Evolutionary conservation across 2,113 vertebrate species (phyloP).

Genomic region (Lamprologus tigripictilis): DNA sequence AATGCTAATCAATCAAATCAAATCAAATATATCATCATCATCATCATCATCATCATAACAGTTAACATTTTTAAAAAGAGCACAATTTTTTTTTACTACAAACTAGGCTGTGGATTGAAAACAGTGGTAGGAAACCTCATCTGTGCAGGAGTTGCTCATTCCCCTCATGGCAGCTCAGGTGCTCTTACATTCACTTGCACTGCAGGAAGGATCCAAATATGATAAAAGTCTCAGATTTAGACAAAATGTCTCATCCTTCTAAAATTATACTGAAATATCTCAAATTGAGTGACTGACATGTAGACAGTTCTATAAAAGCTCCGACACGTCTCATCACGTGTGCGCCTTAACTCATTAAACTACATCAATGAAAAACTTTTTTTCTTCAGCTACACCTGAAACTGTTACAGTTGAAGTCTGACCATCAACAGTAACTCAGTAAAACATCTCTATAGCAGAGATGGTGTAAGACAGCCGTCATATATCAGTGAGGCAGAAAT

Average conservation of each 20-base stretch:
- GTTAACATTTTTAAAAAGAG: not conserved
- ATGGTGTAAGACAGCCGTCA: rapidly evolving
- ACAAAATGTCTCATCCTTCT: not conserved
- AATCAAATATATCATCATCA: no score
- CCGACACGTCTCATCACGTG: rapidly evolving
- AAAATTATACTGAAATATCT: not conserved
- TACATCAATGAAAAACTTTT: not conserved
- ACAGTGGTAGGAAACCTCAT: not conserved
- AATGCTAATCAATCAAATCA: no score
- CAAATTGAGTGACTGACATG: not conserved
- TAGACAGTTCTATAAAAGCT: not conserved
- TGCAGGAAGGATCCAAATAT: not conserved
- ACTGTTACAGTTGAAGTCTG: not conserved
- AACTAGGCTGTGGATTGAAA: not conserved
- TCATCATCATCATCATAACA: not conserved
- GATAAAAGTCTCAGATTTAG: not conserved
- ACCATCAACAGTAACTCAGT: rapidly evolving
- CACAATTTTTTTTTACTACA: not conserved
- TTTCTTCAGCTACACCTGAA: not conserved
- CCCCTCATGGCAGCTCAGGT: not conserved
- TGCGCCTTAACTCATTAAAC: not conserved
- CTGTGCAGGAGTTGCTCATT: not conserved
- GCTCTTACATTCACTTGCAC: rapidly evolving
- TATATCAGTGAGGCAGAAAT: not conserved
- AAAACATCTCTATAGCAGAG: not conserved